These are phyloP conservation scores for Oreocharis arfaki DNA, from an alignment of 2,113 vertebrate genomes.

Conservation along the genomic window DNA sequence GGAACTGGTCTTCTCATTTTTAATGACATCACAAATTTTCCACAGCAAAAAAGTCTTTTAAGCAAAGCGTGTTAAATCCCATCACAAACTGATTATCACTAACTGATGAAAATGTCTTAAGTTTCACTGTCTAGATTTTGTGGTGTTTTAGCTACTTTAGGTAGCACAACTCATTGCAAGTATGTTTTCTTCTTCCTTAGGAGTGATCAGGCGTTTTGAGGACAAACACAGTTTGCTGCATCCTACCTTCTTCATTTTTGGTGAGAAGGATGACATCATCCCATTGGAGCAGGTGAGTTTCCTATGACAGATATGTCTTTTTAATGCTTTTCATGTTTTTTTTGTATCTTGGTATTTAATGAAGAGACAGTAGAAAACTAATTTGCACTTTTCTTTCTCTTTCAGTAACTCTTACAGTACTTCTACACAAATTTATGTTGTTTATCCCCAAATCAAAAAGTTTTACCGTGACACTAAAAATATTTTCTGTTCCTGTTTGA, in stretches of 20 bases:
- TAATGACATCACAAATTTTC: neutral
- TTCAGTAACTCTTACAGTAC: neutral
- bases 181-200: constrained; percentile 57
- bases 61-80: neutral
- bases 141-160: neutral
- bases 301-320: neutral
- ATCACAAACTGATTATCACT: neutral
- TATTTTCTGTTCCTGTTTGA: neutral
- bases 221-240: constrained; percentile 74
- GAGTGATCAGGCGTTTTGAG: constrained; percentile 76
- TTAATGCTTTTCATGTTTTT: neutral
- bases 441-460: neutral
- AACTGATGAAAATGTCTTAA: neutral
- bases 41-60: neutral
- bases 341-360: neutral
- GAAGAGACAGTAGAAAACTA: neutral
- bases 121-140: neutral
- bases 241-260: constrained; percentile 91
- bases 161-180: neutral
- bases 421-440: neutral
- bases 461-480: neutral
- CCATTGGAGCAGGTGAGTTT: constrained; percentile 81
- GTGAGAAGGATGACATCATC: constrained; percentile 77
- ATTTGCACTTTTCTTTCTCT: neutral
- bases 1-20: neutral